A percentile compares a stretch with the other conserved stretches of the same genome.
Conservation (phyloP, 2,797 vertebrate species). For the Tokudaia muenninki region DNA sequence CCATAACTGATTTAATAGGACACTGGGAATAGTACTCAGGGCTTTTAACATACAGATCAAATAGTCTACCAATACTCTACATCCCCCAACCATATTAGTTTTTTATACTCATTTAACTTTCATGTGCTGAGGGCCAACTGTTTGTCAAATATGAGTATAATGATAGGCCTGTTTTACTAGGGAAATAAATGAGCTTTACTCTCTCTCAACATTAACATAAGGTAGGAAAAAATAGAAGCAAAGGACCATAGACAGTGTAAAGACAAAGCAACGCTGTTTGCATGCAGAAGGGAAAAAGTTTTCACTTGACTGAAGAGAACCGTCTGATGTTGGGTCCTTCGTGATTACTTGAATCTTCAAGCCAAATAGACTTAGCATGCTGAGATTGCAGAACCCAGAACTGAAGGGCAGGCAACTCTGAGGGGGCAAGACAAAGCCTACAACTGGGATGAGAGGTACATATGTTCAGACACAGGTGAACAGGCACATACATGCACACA, state of each 20-base stretch:
- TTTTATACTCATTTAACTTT: slow-evolving; percentile 15
- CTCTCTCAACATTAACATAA: slow-evolving; percentile 1
- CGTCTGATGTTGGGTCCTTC: not conserved
- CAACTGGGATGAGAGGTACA: accelerated
- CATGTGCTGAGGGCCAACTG: not conserved
- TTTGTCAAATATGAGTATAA: not conserved
- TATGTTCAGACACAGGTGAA: not conserved
- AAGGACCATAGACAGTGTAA: not conserved
- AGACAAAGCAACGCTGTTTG: not conserved
- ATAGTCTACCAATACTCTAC: not conserved
- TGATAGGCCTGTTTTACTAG: not conserved
- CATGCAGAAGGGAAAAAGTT: not conserved
- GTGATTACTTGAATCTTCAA: not conserved
- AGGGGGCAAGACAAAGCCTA: not conserved
- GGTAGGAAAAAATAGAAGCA: not conserved
- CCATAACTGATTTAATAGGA: not conserved
- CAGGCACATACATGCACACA: not conserved
- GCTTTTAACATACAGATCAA: not conserved
- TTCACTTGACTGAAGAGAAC: not conserved
- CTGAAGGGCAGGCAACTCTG: not conserved
- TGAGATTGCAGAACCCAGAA: accelerated
- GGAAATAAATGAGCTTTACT: not conserved
- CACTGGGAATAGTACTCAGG: not conserved
- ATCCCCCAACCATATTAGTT: not conserved
- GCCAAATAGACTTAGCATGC: not conserved